Evolutionary conservation across 2,113 vertebrate species (phyloP).

Genomic region (Xenopus borealis): DNA sequence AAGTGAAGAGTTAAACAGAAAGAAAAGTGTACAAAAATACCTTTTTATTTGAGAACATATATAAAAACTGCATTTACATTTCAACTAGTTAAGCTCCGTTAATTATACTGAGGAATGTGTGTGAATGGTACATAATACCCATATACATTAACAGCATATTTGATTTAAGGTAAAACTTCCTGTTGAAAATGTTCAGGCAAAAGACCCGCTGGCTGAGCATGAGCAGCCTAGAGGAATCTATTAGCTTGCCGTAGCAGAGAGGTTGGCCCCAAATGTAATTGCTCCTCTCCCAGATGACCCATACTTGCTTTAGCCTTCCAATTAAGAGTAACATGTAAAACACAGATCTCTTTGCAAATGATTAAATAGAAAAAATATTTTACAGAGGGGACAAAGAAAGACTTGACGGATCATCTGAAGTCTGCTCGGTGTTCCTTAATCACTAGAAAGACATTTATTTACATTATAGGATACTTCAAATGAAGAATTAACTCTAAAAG

Average conservation of each 20-base stretch:
- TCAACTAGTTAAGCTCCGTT: too few species aligned
- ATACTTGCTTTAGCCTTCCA: constrained; percentile 32
- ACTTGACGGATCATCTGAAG: constrained; percentile 19
- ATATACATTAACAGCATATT: too few species aligned
- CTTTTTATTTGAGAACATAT: too few species aligned
- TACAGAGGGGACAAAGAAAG: background rate
- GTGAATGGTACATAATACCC: too few species aligned
- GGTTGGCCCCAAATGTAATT: constrained; percentile 28
- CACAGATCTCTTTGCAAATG: constrained; percentile 26
- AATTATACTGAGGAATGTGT: too few species aligned
- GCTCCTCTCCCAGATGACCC: constrained; percentile 36
- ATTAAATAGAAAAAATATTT: constrained; percentile 37
- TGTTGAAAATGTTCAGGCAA: too few species aligned
- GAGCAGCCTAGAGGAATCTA: constrained; percentile 13
- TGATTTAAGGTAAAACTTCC: too few species aligned
- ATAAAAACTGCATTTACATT: too few species aligned
- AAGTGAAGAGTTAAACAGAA: too few species aligned
- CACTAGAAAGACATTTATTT: constrained; percentile 7
- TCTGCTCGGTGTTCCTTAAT: background rate
- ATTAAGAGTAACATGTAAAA: constrained; percentile 35
- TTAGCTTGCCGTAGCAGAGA: constrained; percentile 23
- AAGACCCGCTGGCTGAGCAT: too few species aligned
- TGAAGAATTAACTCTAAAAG: constrained; percentile 4
- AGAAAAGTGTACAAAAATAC: too few species aligned
- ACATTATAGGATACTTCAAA: constrained; percentile 24